Evolutionary conservation across 2,113 vertebrate species (phyloP), one percentile per base, ranked within the genome.

Genomic region (Osmerus mordax): DNA sequence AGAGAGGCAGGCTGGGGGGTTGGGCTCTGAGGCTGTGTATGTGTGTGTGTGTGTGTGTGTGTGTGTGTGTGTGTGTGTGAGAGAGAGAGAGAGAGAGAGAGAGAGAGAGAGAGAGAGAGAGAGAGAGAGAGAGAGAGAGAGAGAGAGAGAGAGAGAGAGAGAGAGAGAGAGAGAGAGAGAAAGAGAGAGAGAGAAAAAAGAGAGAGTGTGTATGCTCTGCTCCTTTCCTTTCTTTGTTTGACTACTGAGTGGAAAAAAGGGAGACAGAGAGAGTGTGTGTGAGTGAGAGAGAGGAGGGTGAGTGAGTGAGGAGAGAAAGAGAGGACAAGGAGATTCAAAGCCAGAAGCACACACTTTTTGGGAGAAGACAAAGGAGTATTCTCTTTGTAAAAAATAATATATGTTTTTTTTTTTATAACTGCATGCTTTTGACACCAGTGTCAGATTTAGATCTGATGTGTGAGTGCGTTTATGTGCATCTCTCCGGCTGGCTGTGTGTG

Each of bases 191-290:
- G 83, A 80, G 71, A 62, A 70, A 73, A 76, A 74, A 79, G 75
- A 84, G 82, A 77, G 82, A 79, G 79, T 79, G 81, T 67, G 29
- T 81, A 83, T 66, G 84, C 86, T 89, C 88, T 89, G 87, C 88
- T 91, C 87, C 88, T 91, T 91, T 92, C 86, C 87, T 92, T 91
- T 91, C 92, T 93, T 93, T 93, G 92, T 93, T 92, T 93, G 92
- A 93, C 87, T 92, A 88, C 89, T 91, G 89, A 92, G 88, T 88
- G 88, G 81, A 82, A 81, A 84, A 85, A 81, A 85, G 80, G 80
- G 65, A 89, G 86, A 89, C 81, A 88, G 80, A 89, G 87, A 89
- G 78, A 80, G 83, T 80, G 87, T 65, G 79, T 74, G 83, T 70
- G 79, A 69, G 79, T 71, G 81, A 23, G 74, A 16, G 83, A 2